Evolutionary conservation across 2,888 invertebrate species (phyloP).

Genomic region (Julus scandinavius): DNA sequence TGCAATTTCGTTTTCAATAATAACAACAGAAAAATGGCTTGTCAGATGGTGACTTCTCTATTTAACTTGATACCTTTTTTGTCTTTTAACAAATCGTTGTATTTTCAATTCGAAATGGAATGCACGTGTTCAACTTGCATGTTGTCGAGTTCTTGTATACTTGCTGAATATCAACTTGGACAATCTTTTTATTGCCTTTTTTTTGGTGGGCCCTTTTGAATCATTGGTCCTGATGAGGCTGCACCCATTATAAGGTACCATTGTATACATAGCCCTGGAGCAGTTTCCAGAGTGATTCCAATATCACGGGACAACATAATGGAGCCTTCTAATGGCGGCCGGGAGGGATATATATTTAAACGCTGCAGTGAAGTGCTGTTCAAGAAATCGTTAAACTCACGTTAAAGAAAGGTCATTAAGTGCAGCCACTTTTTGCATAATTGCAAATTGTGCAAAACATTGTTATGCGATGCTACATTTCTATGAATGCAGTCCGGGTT

Average conservation of each 20-base stretch:
- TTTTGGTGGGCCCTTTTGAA: background rate
- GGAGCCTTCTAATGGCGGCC: background rate
- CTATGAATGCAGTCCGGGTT: too few species aligned
- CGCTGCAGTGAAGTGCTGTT: background rate
- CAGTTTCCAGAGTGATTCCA: too few species aligned
- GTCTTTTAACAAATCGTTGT: background rate
- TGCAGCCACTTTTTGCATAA: too few species aligned
- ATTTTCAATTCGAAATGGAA: background rate
- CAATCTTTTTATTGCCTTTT: background rate
- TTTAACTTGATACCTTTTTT: background rate
- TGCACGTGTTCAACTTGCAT: background rate
- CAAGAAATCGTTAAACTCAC: too few species aligned
- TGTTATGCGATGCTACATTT: too few species aligned
- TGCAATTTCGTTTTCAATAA: too few species aligned
- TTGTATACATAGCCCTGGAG: too few species aligned
- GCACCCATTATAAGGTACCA: background rate
- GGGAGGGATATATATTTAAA: background rate
- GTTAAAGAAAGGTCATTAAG: too few species aligned
- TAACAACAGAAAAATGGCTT: too few species aligned
- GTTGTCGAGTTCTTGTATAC: background rate
- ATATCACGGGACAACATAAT: too few species aligned
- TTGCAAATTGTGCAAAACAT: too few species aligned
- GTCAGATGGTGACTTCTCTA: background rate
- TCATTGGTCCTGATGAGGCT: background rate
- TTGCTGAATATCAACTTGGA: background rate